Evolutionary conservation across 2,113 vertebrate species (phyloP).

Genomic region (Esox niger): DNA sequence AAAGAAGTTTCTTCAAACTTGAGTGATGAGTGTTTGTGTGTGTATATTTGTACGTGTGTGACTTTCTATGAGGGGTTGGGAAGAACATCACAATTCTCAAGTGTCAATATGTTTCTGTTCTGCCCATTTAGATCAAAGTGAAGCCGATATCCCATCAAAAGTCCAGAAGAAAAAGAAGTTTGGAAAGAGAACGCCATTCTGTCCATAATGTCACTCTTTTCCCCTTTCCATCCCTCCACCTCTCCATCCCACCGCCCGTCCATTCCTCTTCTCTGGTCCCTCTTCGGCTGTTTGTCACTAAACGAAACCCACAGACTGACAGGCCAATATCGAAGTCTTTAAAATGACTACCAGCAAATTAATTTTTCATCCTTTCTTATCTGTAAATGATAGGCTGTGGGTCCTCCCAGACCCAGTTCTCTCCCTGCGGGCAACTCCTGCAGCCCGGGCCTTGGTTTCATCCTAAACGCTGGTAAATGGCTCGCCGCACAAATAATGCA

Average conservation of each 20-base stretch:
- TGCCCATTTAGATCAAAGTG: constrained; percentile 47
- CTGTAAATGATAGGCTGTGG: constrained; percentile 65
- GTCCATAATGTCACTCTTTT: constrained; percentile 8
- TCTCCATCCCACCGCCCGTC: no score
- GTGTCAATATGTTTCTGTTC: not conserved
- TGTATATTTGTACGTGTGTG: constrained; percentile 11
- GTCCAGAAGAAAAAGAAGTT: constrained; percentile 30
- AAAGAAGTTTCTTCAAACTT: constrained; percentile 13
- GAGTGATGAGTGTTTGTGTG: constrained; percentile 29
- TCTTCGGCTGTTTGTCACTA: constrained; percentile 65
- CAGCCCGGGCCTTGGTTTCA: constrained; percentile 64
- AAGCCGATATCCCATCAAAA: constrained; percentile 38
- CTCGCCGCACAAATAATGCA: constrained; percentile 81
- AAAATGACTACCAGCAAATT: constrained; percentile 68
- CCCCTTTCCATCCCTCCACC: not conserved
- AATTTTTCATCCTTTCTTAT: constrained; percentile 76
- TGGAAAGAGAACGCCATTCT: constrained; percentile 23
- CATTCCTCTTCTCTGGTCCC: constrained; percentile 38
- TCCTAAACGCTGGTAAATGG: constrained; percentile 79
- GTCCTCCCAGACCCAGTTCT: constrained; percentile 37
- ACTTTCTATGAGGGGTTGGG: constrained; percentile 10
- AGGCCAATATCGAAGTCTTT: constrained; percentile 63
- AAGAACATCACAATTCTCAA: not conserved
- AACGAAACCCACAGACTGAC: constrained; percentile 58
- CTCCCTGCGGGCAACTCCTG: constrained; percentile 66